Base-by-base conservation (phyloP, 1,140 invertebrate species). In the Drosophila asahinai region DNA sequence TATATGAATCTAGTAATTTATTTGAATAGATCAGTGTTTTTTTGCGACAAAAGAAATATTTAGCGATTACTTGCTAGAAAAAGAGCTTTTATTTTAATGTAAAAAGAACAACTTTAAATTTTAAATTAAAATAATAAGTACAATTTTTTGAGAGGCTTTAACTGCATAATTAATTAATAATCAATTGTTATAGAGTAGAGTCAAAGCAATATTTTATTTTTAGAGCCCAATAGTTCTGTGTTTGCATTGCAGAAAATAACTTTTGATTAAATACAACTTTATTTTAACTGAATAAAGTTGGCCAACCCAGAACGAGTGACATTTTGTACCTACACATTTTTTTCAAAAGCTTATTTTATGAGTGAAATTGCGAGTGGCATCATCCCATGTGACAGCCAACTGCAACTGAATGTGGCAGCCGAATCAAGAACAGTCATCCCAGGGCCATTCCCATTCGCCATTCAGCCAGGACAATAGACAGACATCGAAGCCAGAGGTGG, bases 391-490 rank as follows among this genome's bases (percentile, higher is more conserved):
- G 36, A 40, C 7, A 7, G n/a, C 17, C 22, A 42, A 22, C 33
- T 59, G 67, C 42, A 74, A 61, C 43, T 82, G 66, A 77, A 67
- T 57, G 52, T 67, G 19, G 17, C 38, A 36, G 40, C 27, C 47
- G 54, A 55, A 73, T 74, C 57, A 33, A 42, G 5, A 51, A 12
- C 64, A 40, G 45, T 42, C 48, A 61, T 42, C 42, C 36, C 40
- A 36, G 19, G 27, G 11, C 42, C 43, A 15, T n/a, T 55, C 40
- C 11, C 38, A 14, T 38, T 22, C 54, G 4, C 63, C 47, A 22
- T 60, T 60, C 36, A 61, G 25, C 6, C 15, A n/a, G 42, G n/a
- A 74, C 63, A 78, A 75, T 63, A 70, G 55, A 86, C 71, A 65
- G 66, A 73, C 74, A 75, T 59, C 61, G 38, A 51, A 65, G 62